Percentiles rank a stretch among this genome's conserved stretches.
Conservation (phyloP, 2,797 vertebrate genomes). For the Gadopsis bispinosus region DNA sequence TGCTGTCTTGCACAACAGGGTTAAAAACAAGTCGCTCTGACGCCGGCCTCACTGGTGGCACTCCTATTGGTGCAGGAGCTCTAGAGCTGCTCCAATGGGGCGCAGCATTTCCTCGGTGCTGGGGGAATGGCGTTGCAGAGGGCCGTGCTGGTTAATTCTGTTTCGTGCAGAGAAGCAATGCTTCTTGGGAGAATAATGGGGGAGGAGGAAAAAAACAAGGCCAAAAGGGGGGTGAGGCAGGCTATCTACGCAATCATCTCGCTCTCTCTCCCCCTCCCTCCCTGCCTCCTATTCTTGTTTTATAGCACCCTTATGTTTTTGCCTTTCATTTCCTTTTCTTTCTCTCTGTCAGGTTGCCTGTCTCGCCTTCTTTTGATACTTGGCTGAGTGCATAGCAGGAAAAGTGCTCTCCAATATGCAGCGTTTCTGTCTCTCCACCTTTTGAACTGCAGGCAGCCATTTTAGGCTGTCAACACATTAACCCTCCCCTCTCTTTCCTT, state of each 20-base stretch:
- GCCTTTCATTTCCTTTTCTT: slow-evolving; percentile 60
- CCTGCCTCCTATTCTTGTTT: slow-evolving; percentile 41
- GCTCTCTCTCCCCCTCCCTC: slow-evolving; percentile 18
- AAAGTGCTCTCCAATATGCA: slow-evolving; percentile 23
- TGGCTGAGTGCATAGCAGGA: slow-evolving; percentile 6
- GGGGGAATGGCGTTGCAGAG: slow-evolving; percentile 81
- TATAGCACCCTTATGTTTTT: slow-evolving; percentile 60
- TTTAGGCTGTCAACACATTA: slow-evolving; percentile 60
- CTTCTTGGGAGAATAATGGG: slow-evolving; percentile 81
- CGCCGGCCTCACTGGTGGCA: slow-evolving; percentile 68
- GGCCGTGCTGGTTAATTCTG: slow-evolving; percentile 77
- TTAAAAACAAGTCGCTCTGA: slow-evolving; percentile 83
- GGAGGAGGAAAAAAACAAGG: slow-evolving; percentile 63
- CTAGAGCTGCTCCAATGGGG: slow-evolving; percentile 80
- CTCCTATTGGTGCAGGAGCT: slow-evolving; percentile 77
- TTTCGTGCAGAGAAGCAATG: slow-evolving; percentile 78
- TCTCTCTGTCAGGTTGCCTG: slow-evolving; percentile 28
- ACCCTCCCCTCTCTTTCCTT: slow-evolving; percentile 14
- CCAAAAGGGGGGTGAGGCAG: slow-evolving; percentile 65
- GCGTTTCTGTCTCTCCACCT: slow-evolving; percentile 44
- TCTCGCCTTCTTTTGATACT: slow-evolving; percentile 33
- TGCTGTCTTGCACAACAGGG: slow-evolving; percentile 76
- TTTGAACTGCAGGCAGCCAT: slow-evolving; percentile 72
- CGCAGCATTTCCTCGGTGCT: slow-evolving; percentile 66
- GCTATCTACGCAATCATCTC: slow-evolving; percentile 67